Percentiles rank a stretch among this genome's conserved stretches.
These are phyloP conservation scores for Leucophora obtusa DNA, from an alignment of 2,888 invertebrate genomes.

Conservation along the genomic window DNA sequence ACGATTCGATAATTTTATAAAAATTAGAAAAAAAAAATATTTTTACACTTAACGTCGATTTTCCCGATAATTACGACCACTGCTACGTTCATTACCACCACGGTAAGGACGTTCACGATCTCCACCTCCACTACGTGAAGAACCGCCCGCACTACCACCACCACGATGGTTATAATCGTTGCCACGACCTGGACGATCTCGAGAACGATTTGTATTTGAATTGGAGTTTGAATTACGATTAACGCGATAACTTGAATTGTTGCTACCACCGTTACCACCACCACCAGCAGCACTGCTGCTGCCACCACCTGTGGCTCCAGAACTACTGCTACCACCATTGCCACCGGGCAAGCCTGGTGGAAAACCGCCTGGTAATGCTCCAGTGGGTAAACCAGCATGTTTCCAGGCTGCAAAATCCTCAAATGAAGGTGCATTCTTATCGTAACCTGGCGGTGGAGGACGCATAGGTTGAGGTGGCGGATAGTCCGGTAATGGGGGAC, in stretches of 20 bases:
- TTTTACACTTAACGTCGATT: constrained; percentile 68
- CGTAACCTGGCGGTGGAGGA: constrained; percentile 80
- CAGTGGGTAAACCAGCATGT: constrained; percentile 74
- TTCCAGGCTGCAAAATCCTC: constrained; percentile 81
- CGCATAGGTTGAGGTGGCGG: constrained; percentile 80
- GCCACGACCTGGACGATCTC: constrained; percentile 73
- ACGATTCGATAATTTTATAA: constrained; percentile 56
- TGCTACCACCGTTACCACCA: constrained; percentile 59
- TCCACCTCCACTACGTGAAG: constrained; percentile 66
- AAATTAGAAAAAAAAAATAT: constrained; percentile 24
- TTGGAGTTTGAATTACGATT: constrained; percentile 70
- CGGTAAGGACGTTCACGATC: constrained; percentile 80
- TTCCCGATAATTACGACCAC: constrained; percentile 69
- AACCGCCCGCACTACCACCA: constrained; percentile 70
- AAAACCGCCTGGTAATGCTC: constrained; percentile 69
- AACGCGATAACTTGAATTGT: constrained; percentile 70
- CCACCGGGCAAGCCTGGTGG: constrained; percentile 71
- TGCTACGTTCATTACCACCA: constrained; percentile 74
- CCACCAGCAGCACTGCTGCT: constrained; percentile 51
- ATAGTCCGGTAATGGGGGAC: constrained; percentile 87
- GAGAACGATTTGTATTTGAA: constrained; percentile 71
- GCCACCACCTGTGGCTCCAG: constrained; percentile 36
- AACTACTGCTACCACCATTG: constrained; percentile 33
- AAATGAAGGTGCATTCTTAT: constrained; percentile 85
- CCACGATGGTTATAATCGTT: constrained; percentile 72